phyloP scores from a whole-genome alignment of 2,113 vertebrate species.

The Heterotilapia buettikoferi region DNA sequence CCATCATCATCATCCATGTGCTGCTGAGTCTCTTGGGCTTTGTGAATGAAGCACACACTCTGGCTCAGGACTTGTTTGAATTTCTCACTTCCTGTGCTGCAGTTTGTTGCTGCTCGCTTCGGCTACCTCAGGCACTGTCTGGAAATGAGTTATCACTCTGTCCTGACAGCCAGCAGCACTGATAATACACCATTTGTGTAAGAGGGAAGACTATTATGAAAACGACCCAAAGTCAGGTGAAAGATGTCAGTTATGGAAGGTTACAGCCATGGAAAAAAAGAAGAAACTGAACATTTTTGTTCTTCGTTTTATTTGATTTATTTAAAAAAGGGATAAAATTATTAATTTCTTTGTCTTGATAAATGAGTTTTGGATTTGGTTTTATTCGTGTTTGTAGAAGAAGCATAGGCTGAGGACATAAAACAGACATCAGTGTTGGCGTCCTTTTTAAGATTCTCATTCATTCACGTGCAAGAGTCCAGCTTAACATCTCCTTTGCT shows the following conservation, averaged over 20 bases:
- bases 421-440: not conserved
- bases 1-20: not conserved
- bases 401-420: not conserved
- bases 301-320: not conserved
- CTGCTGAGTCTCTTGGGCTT: not conserved
- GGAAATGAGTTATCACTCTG: slow-evolving; percentile 15
- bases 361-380: not conserved
- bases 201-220: not conserved
- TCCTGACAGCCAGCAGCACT: slow-evolving; percentile 13
- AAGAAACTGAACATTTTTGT: not conserved
- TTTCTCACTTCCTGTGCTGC: not conserved
- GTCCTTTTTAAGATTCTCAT: not conserved
- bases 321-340: not conserved
- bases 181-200: slow-evolving; percentile 17
- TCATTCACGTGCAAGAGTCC: not conserved
- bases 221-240: slow-evolving; percentile 1
- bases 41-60: not conserved
- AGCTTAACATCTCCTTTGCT: not conserved
- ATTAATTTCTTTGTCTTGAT: not conserved
- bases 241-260: not conserved
- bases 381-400: slow-evolving; percentile 4
- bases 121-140: slow-evolving; percentile 26
- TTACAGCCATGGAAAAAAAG: not conserved
- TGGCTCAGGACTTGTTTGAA: not conserved
- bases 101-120: not conserved